These are phyloP conservation scores for Eupeodes corollae DNA, from an alignment of 1,140 invertebrate genomes.

Conservation along the genomic window DNA sequence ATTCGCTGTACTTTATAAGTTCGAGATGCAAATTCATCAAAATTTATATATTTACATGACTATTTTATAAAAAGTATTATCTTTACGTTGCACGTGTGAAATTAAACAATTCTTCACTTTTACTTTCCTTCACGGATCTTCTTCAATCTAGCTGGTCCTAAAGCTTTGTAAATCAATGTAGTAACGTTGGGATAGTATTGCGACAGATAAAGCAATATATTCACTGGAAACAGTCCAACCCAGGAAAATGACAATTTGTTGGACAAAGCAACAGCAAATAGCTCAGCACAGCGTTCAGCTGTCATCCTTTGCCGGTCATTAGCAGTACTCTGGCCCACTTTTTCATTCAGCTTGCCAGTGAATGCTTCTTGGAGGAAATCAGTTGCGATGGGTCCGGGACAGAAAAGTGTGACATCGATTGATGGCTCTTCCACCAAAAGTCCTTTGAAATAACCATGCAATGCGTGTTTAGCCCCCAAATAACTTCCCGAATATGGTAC, in stretches of 20 bases:
- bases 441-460: slow-evolving; percentile 65
- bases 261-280: slow-evolving; percentile 62
- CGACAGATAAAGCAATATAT: slow-evolving; percentile 50
- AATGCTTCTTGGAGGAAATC: slow-evolving; percentile 60
- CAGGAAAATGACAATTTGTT: slow-evolving; percentile 67
- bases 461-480: slow-evolving; percentile 66
- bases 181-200: slow-evolving; percentile 53
- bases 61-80: too few species aligned
- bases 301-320: slow-evolving; percentile 50
- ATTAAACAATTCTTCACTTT: too few species aligned
- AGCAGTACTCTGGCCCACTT: slow-evolving; percentile 41
- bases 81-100: too few species aligned
- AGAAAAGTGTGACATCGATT: slow-evolving; percentile 55
- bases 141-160: slow-evolving; percentile 29
- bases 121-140: slow-evolving; percentile 37
- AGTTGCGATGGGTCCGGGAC: slow-evolving; percentile 65
- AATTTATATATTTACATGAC: too few species aligned
- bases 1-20: too few species aligned
- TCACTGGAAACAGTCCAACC: slow-evolving; percentile 53
- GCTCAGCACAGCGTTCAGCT: slow-evolving; percentile 56
- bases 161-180: slow-evolving; percentile 27
- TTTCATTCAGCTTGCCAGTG: slow-evolving; percentile 49
- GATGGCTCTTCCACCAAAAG: slow-evolving; percentile 51
- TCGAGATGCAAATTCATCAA: too few species aligned
- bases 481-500: slow-evolving; percentile 67